Evolutionary conservation across 1,140 invertebrate species (phyloP).

Genomic region (Sinella curviseta): DNA sequence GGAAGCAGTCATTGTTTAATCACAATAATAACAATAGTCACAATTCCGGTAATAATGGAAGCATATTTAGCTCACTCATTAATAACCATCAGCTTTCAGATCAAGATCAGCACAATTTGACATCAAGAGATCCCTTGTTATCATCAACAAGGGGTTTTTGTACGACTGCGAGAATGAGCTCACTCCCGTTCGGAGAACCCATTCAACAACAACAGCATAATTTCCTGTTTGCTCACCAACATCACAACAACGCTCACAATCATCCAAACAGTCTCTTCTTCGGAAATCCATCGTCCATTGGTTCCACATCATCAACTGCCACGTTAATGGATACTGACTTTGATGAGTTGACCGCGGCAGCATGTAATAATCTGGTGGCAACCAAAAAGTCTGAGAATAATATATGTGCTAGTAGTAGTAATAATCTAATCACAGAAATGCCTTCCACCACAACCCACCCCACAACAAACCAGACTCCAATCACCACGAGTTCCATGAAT

Average conservation of each 20-base stretch:
- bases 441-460: conserved; percentile 1
- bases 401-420: background rate
- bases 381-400: conserved; percentile 21
- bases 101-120: conserved; percentile 10
- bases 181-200: too few relatives aligned
- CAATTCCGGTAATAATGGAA: too few relatives aligned
- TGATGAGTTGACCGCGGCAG: background rate
- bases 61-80: conserved; percentile 27
- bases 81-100: conserved; percentile 18
- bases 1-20: too few relatives aligned
- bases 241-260: background rate
- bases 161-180: too few relatives aligned
- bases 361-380: conserved; percentile 27
- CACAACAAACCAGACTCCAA: conserved; percentile 16
- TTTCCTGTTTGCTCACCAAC: conserved; percentile 8
- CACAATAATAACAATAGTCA: too few relatives aligned
- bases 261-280: background rate
- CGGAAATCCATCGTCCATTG: background rate
- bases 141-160: conserved; percentile 33
- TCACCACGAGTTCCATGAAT: conserved; percentile 33
- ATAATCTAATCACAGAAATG: conserved; percentile 4
- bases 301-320: background rate
- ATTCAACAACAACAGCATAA: background rate
- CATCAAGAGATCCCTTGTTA: conserved; percentile 41
- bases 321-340: conserved; percentile 22